These are phyloP conservation scores for Diceros bicornis DNA, from an alignment of 2,797 vertebrate genomes.

Conservation along the genomic window DNA sequence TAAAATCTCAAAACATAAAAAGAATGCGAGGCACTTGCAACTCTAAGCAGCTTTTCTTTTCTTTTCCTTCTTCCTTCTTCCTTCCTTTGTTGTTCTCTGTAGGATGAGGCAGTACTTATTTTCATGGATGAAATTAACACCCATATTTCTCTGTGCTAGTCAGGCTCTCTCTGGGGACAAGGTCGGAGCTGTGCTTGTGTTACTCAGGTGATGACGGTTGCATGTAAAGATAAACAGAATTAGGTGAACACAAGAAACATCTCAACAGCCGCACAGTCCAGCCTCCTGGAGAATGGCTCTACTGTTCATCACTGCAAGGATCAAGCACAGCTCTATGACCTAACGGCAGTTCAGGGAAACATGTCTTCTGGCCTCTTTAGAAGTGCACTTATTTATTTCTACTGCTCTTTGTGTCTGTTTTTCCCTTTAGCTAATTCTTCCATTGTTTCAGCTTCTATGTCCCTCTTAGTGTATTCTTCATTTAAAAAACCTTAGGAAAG, in stretches of 20 bases:
- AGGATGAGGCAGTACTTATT: background rate
- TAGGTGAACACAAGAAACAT: background rate
- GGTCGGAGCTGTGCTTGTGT: background rate
- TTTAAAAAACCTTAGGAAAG: background rate
- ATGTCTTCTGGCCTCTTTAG: background rate
- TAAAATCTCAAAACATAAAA: background rate
- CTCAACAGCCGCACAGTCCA: background rate
- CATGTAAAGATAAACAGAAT: background rate
- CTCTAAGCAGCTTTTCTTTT: background rate
- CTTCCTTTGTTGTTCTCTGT: background rate
- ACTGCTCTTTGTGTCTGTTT: background rate
- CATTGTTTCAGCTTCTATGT: background rate
- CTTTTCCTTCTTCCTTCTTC: background rate
- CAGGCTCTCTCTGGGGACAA: background rate
- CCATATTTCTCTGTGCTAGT: background rate
- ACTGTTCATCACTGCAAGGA: too few relatives aligned
- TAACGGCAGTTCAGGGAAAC: background rate
- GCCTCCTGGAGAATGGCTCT: background rate
- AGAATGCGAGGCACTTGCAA: background rate
- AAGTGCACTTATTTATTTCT: background rate
- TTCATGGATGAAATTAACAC: background rate
- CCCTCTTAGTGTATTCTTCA: background rate
- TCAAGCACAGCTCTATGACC: background rate
- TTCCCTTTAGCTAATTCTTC: slow-evolving; percentile 6
- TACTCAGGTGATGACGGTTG: background rate